Conservation (phyloP, 2,888 invertebrate genomes). For the Branchipolynoe longqiensis region DNA sequence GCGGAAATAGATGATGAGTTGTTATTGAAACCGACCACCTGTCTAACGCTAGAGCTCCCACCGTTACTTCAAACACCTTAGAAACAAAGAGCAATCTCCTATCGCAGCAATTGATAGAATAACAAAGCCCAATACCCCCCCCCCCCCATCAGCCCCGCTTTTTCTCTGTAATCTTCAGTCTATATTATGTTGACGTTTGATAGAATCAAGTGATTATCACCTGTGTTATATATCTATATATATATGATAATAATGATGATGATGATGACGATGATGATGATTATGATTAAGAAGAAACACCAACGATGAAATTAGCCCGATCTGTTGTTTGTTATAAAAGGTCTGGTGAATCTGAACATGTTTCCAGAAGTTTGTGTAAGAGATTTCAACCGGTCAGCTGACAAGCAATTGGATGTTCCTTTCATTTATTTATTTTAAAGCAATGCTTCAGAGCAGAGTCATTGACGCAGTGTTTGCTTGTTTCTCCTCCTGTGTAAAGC, state of each 20-base stretch:
- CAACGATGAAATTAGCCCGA: constrained; percentile 32
- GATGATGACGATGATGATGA: no score
- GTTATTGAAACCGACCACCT: no score
- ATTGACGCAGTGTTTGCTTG: constrained; percentile 18
- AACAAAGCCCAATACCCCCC: not conserved
- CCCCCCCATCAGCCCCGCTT: not conserved
- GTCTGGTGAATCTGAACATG: not conserved
- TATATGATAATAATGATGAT: no score
- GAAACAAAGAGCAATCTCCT: constrained; percentile 21
- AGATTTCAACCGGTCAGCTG: constrained; percentile 31
- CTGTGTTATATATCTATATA: constrained; percentile 37
- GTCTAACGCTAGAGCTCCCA: constrained; percentile 17
- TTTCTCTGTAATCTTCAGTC: constrained; percentile 17
- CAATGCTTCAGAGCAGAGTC: constrained; percentile 1
- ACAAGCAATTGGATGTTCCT: constrained; percentile 20
- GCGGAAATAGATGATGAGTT: no score
- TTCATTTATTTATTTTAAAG: no score
- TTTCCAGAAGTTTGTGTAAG: constrained; percentile 27
- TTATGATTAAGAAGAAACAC: constrained; percentile 33
- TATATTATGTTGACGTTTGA: constrained; percentile 14
- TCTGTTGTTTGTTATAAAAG: constrained; percentile 26
- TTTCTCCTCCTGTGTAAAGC: constrained; percentile 13
- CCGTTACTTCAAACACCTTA: constrained; percentile 41
- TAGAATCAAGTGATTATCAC: constrained; percentile 35
- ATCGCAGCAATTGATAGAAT: constrained; percentile 1